phyloP scores from a whole-genome alignment of 1,140 invertebrate genomes.

The Aleiodes sp. region DNA sequence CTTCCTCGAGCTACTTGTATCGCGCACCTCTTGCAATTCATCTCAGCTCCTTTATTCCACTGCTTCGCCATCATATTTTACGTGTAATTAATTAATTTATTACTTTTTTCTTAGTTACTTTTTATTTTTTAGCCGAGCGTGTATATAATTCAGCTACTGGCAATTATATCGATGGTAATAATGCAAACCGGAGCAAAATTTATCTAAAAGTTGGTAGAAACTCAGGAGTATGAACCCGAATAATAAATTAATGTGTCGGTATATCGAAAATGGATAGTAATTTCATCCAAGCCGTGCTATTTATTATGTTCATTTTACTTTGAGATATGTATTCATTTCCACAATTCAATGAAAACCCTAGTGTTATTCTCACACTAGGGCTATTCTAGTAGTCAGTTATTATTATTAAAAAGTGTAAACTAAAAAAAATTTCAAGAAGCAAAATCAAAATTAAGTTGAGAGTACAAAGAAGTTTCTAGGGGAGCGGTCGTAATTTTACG shows the following conservation, averaged over 20 bases:
- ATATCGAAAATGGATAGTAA: conserved; percentile 13
- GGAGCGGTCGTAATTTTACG: no score
- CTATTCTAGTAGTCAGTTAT: no score
- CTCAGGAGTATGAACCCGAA: conserved; percentile 19
- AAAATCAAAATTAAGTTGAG: no score
- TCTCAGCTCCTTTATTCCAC: background rate
- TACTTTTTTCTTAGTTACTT: background rate
- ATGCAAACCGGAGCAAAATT: conserved; percentile 11
- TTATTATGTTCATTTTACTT: conserved; percentile 23
- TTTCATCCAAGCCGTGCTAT: conserved; percentile 19
- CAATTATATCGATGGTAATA: conserved; percentile 24
- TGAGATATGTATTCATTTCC: conserved; percentile 3
- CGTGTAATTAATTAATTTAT: background rate
- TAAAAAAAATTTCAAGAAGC: no score
- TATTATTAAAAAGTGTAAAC: no score
- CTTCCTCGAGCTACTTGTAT: conserved; percentile 13
- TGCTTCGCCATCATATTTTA: background rate
- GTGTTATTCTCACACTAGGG: no score
- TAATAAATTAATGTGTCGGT: conserved; percentile 34
- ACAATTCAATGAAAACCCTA: conserved; percentile 8
- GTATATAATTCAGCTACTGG: conserved; percentile 28
- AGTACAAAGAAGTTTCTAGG: no score
- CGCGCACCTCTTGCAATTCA: background rate
- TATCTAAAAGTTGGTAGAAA: background rate
- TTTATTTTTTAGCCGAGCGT: background rate